These are phyloP conservation scores for Dolichotis patagonum DNA, from an alignment of 2,113 vertebrate genomes.

Conservation along the genomic window DNA sequence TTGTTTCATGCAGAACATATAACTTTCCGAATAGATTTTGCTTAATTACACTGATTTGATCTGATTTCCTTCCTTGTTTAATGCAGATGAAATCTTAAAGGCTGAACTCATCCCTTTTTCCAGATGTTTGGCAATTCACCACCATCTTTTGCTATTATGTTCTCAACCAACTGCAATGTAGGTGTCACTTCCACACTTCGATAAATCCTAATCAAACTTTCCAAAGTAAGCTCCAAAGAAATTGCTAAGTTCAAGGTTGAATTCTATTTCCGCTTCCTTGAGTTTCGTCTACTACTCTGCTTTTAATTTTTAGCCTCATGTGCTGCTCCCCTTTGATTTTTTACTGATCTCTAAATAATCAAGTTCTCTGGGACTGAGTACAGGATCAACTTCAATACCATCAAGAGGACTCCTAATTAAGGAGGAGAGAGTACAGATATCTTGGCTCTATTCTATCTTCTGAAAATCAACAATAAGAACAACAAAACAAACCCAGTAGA, in stretches of 20 bases:
- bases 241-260: not conserved
- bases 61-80: not conserved
- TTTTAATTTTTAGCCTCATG: not conserved
- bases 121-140: not conserved
- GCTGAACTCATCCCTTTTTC: not conserved
- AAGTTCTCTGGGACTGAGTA: not conserved
- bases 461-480: not conserved
- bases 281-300: not conserved
- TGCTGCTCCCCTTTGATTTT: not conserved
- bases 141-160: not conserved
- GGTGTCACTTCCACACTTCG: not conserved
- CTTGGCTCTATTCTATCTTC: not conserved
- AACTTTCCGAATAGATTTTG: not conserved
- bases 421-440: not conserved
- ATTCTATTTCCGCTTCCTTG: not conserved
- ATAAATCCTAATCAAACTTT: not conserved
- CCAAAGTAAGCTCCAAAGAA: not conserved
- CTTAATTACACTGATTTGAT: not conserved
- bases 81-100: not conserved
- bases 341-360: not conserved
- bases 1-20: constrained; percentile 21
- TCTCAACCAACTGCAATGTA: not conserved
- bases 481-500: not conserved
- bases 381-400: not conserved
- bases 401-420: not conserved